Conservation (phyloP, 2,113 vertebrate genomes). For the Salvator merianae region DNA sequence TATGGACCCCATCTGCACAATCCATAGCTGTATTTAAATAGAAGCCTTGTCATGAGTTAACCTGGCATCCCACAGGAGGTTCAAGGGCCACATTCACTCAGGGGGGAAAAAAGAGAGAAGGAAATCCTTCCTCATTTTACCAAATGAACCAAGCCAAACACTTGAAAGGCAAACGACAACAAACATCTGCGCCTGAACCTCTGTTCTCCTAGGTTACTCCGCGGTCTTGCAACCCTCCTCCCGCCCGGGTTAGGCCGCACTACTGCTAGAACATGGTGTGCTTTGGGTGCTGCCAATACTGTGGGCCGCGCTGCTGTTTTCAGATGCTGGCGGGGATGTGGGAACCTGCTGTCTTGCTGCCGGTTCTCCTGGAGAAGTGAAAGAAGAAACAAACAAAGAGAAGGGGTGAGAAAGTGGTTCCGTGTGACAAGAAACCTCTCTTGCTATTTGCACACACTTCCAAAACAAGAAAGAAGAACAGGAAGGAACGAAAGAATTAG, state of each 20-base stretch:
- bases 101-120: slow-evolving; percentile 39
- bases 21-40: slow-evolving; percentile 67
- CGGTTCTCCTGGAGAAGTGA: slow-evolving; percentile 76
- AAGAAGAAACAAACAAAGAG: slow-evolving; percentile 21
- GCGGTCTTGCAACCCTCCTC: not conserved
- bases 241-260: slow-evolving; percentile 78
- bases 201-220: slow-evolving; percentile 30
- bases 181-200: slow-evolving; percentile 46
- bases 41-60: slow-evolving; percentile 74
- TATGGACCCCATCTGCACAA: slow-evolving; percentile 55
- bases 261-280: slow-evolving; percentile 96
- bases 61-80: slow-evolving; percentile 58
- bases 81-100: slow-evolving; percentile 60
- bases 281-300: slow-evolving; percentile 96
- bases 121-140: slow-evolving; percentile 49
- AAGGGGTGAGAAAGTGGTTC: not conserved
- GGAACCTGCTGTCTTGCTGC: slow-evolving; percentile 81
- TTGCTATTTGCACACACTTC: not conserved
- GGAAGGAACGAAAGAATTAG: not conserved
- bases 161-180: slow-evolving; percentile 47
- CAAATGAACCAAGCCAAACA: slow-evolving; percentile 57
- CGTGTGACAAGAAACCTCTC: not conserved
- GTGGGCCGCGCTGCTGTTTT: slow-evolving; percentile 93
- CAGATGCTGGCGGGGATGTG: slow-evolving; percentile 82
- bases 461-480: not conserved